Base-by-base conservation (phyloP, 2,888 invertebrate species). In the Caenorhabditis imperialis region DNA sequence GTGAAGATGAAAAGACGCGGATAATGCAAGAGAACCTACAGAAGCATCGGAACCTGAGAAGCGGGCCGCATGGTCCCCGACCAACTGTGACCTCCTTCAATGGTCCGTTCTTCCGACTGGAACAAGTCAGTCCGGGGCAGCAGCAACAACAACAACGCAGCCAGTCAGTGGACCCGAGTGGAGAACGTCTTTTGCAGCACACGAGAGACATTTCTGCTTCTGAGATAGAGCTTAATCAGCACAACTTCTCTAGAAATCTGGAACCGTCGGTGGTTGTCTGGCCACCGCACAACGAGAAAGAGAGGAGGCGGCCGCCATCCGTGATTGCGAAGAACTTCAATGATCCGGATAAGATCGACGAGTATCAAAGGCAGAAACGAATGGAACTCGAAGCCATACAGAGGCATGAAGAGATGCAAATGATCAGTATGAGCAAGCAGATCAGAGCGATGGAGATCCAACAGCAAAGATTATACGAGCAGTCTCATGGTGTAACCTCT, bases 71-170 rank as follows among this genome's bases (percentile, higher is more conserved):
- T 18, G 69, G 70, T 1, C 78, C 77, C 3, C 48, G 79, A 33
- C 79, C 80, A 12, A 71, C 58, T 7, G 62, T 48, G 3, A 54
- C 76, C n/a, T 62, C 78, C n/a, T 88, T 87, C 77, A 85, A 88
- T 53, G 87, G 87, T 0, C 87, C 87, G n/a, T 87, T 87, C 72
- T 87, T 87, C 75, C 75, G 81, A 38, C 55, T 87, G 14, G 85
- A 86, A 45, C 85, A 87, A 60, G 79, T 87, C 20, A 75, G 73
- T 30, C 77, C 81, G 16, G 38, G 65, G 22, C 51, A 67, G 23
- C 58, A 48, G 1, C 75, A 51, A 20, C 63, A 50, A 18, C 55
- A 65, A 33, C 70, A 18, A 23, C 22, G 71, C 7, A 47, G 63
- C 12, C 78, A 78, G 54, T 79, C 79, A 10, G 77, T 74, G 7